Evolutionary conservation across 1,140 invertebrate species (phyloP), one percentile per base, ranked within the genome.

Genomic region (Calliphora vicina): DNA sequence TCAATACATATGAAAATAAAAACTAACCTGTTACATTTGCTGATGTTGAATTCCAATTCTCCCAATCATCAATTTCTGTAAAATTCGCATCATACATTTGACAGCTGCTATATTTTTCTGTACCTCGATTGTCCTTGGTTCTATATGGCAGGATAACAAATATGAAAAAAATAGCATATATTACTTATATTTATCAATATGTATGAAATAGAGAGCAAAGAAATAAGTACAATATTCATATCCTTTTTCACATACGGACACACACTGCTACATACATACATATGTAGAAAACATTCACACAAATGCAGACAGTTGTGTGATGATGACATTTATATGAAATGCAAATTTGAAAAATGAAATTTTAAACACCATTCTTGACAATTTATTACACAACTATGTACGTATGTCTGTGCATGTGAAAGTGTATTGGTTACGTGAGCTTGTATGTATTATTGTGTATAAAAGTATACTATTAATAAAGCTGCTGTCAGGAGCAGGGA

Each of bases 21-120:
- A 26, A 82, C 83, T 86, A 80, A 89, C 88, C 85, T 88, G 87
- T 85, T 42, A 86, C 72, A 84, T 86, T 89, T 12, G 85, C 83
- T 6, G 84, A 78, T 43, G 82, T 85, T 43, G 83, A 86, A 82
- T 85, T 88, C 88, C 88, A 90, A 43, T 50, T 72, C 4, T 86
- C 81, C 85, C 88, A 88, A 83, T 89, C 85, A 45, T 76, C 78
- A 82, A 89, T 84, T 74, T 88, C 85, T 23, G 89, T 87, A 50
- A 87, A 90, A 84, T 89, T 90, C 80, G 73, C 80, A 80, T 90
- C 86, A 81, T 87, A 91, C 90, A 91, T 90, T 83, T 88, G 81
- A 43, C 91, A 91, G 43, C 84, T 87, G 78, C 91, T 91, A 35
- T 84, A 88, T 1, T 84, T 90, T 13, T 83, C 82, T 74, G 81